phyloP scores from a whole-genome alignment of 2,888 invertebrate species.

The Drosophila antonietae region DNA sequence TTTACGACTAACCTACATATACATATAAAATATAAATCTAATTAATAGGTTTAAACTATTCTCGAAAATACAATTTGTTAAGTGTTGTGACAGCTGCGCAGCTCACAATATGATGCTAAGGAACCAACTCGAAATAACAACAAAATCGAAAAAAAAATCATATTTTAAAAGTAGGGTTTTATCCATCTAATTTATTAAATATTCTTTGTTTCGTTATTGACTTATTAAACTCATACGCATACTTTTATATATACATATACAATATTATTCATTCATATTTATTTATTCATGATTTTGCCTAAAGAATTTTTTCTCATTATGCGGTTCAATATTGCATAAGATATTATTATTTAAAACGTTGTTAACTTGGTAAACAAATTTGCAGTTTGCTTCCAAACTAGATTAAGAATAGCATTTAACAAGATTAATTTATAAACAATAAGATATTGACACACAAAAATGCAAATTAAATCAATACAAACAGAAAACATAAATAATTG shows the following conservation, averaged over 20 bases:
- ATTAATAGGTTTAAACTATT: constrained; percentile 22
- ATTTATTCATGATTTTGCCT: constrained; percentile 40
- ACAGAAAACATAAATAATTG: constrained; percentile 25
- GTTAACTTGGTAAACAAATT: constrained; percentile 56
- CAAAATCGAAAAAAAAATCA: not conserved
- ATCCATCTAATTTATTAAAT: constrained; percentile 46
- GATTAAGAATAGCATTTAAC: constrained; percentile 71
- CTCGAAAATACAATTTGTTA: constrained; percentile 32
- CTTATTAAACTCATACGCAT: constrained; percentile 19
- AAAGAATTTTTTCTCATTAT: constrained; percentile 23
- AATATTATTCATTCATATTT: constrained; percentile 30
- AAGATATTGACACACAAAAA: constrained; percentile 38
- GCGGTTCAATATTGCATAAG: constrained; percentile 26
- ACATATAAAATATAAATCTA: constrained; percentile 29
- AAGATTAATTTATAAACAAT: constrained; percentile 54
- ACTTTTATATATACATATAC: constrained; percentile 25
- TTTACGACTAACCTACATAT: constrained; percentile 34
- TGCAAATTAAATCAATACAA: constrained; percentile 32
- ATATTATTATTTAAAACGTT: constrained; percentile 50
- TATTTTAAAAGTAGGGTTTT: constrained; percentile 15
- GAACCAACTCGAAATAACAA: constrained; percentile 56
- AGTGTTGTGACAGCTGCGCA: constrained; percentile 25
- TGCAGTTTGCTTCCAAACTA: constrained; percentile 61
- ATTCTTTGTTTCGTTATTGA: constrained; percentile 38
- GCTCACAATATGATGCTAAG: constrained; percentile 20